Base-by-base conservation (phyloP, 2,113 vertebrate species). In the Tylochromis polylepis region DNA sequence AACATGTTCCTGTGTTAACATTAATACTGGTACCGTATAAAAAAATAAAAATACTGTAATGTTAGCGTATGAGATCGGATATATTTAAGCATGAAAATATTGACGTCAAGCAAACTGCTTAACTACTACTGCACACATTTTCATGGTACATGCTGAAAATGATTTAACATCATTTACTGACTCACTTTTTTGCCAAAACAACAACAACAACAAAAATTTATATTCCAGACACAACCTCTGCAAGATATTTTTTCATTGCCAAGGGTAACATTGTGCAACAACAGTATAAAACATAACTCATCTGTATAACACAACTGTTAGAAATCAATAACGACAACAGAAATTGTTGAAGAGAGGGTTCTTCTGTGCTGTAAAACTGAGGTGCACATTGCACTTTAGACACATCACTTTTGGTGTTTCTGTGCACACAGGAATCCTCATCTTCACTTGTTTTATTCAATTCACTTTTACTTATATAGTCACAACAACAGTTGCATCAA, bases 341-440 rank as follows among this genome's bases (percentile, higher is more conserved):
- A 59, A 59, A 59, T 14, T 59, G 14, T 59, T 59, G 7, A 59
- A 9, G 57, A 58, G 12, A 27, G 57, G 29, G 2, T 58, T 31
- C 2, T 4, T 3, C 57, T 58, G 58, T 31, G 58, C 58, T 59
- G 3, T 59, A 59, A 60, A 60, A 31, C 58, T 31, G 58, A 60
- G 1, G 8, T 60, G 8, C 58, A 34, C 8, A 3, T 58, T 58
- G 0, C 56, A 58, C 56, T 0, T 27, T 0, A 4, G 56, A 58
- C 56, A 29, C 56, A 18, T 59, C 12, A 10, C 14, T 18, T 59
- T 59, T 0, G 4, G 16, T 60, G 58, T 60, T 60, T 60, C 58
- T 60, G 0, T 10, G 58, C 58, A 60, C 58, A 31, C 27, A 60
- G 3, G 8, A 0, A 60, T 2, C 56, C 24, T 27, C 24, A 58